Evolutionary conservation across 2,888 invertebrate species (phyloP), one percentile per base, ranked within the genome.

Genomic region (Nemotelus pantherinus): DNA sequence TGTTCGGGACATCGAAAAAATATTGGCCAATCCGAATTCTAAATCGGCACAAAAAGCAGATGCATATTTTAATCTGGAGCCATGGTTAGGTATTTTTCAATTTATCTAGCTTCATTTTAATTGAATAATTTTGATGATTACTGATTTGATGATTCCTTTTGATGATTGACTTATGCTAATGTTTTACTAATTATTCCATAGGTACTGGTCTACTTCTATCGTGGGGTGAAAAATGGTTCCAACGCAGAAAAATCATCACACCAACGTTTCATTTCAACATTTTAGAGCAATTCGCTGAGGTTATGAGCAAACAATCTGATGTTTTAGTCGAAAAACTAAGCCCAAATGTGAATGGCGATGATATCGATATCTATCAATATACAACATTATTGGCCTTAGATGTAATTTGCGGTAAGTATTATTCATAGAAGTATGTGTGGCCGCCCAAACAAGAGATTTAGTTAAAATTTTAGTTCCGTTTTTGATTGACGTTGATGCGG

Each of bases 221-320:
- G 76, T 47, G 77, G 86, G 88, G 88, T n/a, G 81, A 84, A 50
- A 85, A 85, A 81, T 88, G 88, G 88, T 82, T 83, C 47, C 82
- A 84, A 1, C 85, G 86, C 71, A 82, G 88, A 65, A 87, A 86
- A 82, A 81, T 88, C 76, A 86, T 88, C 25, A 87, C 86, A 0
- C 87, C 88, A 3, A 85, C 87, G 2, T 88, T 88, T 81, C 88
- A 88, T 80, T 84, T 86, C 79, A 84, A 84, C 71, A 84, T 87
- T 45, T 81, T 88, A 5, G 85, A 87, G 55, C 83, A 85, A 3
- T 88, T 87, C 80, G 80, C 84, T 2, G 82, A 83, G 2, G 82
- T 85, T 2, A 86, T 88, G 82, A 82, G 83, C 10, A 82, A 84
- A 65, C 89, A 91, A 80, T 83, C 88, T 1, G 81, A 84, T 6